Evolutionary conservation across 2,797 vertebrate species (phyloP), one percentile per base, ranked within the genome.

Genomic region (Enteromius mattozi): DNA sequence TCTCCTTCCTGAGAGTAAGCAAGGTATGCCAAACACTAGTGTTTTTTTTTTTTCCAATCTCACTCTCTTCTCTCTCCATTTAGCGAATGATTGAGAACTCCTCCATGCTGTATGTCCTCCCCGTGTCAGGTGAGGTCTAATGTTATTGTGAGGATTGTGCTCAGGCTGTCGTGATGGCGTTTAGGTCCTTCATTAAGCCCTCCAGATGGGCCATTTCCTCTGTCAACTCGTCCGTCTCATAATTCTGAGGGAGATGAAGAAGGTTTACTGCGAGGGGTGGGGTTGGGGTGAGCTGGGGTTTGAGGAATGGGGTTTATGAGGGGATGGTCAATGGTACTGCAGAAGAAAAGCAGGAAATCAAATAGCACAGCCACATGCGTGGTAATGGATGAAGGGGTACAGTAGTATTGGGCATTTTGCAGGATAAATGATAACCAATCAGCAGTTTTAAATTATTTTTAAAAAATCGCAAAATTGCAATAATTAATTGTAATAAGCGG

Each of bases 141-240:
- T 79, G 81, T 82, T 82, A 69, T 81, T 84, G 75, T 85, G 63
- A 59, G 74, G 61, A 63, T 74, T 86, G 68, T 88, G 92, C 90
- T 98, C 96, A 99, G 78, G 97, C 97, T 88, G 98, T 99, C 37
- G 98, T 99, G 94, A 99, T 99, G 95, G 98, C 98, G 13, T 99
- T 99, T 89, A 99, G 97, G 96, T 99, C 98, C 96, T 99, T 99
- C 98, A 99, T 99, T 54, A 99, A 95, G 92, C 98, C 98, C 96
- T 99, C 98, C 90, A 99, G 97, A 93, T 99, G 98, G 92, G 97
- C 97, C 98, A 99, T 99, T 94, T 99, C 98, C 96, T 99, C 99
- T 89, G 97, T 98, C 93, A 99, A 96, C 95, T 99, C 98, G 89
- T 99, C 98, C 17, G 97, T 96, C 92, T 99, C 97, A 54, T 98